Evolutionary conservation across 2,888 invertebrate genomes (phyloP).

Genomic region (Lochmaea capreae): DNA sequence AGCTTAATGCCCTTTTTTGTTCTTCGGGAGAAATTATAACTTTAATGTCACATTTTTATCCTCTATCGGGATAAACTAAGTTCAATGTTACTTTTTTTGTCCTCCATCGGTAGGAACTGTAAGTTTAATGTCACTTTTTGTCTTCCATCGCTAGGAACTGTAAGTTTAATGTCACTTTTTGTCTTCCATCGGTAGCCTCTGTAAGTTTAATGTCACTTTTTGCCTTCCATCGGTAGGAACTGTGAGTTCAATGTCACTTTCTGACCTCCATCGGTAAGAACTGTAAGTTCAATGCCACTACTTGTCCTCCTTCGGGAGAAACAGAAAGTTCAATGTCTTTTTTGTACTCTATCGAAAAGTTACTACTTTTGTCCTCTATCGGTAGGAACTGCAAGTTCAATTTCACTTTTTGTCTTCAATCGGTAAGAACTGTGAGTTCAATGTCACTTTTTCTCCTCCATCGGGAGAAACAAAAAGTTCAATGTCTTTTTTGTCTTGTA

Average conservation of each 20-base stretch:
- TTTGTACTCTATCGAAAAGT: too few relatives aligned
- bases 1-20: too few relatives aligned
- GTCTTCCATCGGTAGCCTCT: too few relatives aligned
- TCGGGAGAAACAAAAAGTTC: too few relatives aligned
- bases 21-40: too few relatives aligned
- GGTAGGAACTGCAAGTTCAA: too few relatives aligned
- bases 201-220: slow-evolving; percentile 33
- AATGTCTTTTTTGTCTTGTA: too few relatives aligned
- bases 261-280: slow-evolving; percentile 39
- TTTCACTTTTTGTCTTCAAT: slow-evolving; percentile 62
- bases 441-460: slow-evolving; percentile 42
- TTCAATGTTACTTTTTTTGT: slow-evolving; percentile 54
- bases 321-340: too few relatives aligned
- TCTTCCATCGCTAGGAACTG: slow-evolving; percentile 47
- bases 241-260: slow-evolving; percentile 53
- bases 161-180: slow-evolving; percentile 45
- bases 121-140: slow-evolving; percentile 44
- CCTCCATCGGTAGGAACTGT: slow-evolving; percentile 66
- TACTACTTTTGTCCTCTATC: too few relatives aligned
- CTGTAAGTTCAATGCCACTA: slow-evolving; percentile 50
- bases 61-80: too few relatives aligned
- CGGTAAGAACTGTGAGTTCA: slow-evolving; percentile 62
- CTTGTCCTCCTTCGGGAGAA: too few relatives aligned
- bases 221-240: slow-evolving; percentile 66
- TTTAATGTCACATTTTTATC: too few relatives aligned